These are phyloP conservation scores for Phenganax marumi DNA, from an alignment of 92 coral and sea anemone species.

Conservation along the genomic window DNA sequence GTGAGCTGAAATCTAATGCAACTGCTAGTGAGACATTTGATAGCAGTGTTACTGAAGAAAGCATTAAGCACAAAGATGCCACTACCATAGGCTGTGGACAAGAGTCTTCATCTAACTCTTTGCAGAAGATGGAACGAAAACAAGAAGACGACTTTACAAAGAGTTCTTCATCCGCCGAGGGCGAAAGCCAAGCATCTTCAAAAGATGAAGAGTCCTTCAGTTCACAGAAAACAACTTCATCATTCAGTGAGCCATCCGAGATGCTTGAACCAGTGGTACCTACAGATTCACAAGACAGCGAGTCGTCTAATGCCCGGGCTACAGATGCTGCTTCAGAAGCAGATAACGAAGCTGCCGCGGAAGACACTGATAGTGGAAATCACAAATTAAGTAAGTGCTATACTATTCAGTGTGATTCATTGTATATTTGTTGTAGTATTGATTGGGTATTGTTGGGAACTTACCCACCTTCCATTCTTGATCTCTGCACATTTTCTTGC, in stretches of 20 bases:
- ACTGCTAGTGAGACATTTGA: neutral
- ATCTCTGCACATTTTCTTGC: neutral
- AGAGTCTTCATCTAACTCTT: neutral
- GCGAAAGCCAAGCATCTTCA: neutral
- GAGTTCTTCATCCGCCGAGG: neutral
- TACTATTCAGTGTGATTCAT: too few species aligned
- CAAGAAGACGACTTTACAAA: neutral
- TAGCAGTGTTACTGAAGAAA: neutral
- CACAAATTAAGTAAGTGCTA: neutral
- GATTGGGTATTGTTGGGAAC: too few species aligned
- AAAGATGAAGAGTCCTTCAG: neutral
- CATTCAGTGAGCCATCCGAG: neutral
- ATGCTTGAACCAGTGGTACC: neutral
- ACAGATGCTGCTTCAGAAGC: neutral
- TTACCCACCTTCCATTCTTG: too few species aligned
- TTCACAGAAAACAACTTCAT: neutral
- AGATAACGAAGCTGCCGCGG: slow-evolving; percentile 13
- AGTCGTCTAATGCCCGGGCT: neutral
- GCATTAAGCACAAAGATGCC: neutral
- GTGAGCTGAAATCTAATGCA: neutral
- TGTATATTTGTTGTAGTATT: too few species aligned
- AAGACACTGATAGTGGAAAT: slow-evolving; percentile 20
- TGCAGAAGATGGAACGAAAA: neutral
- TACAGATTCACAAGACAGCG: slow-evolving; percentile 11
- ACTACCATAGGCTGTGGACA: neutral